Base-by-base conservation (phyloP, 2,797 vertebrate genomes). In the Macrochelys suwanniensis region DNA sequence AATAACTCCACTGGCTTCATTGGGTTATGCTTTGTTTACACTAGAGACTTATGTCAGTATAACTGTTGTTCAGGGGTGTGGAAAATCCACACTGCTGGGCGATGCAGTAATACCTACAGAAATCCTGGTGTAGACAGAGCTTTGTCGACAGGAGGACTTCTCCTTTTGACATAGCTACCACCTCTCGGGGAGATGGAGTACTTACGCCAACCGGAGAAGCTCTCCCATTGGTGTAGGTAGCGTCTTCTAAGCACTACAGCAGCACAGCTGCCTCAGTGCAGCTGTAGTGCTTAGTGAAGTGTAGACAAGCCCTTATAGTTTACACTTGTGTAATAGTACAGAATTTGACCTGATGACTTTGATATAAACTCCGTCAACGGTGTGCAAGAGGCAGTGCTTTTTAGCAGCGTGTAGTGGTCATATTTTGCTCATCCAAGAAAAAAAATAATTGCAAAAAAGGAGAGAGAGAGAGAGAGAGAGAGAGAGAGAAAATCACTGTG, bases 341-440 rank as follows among this genome's bases (percentile, higher is more conserved):
- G 42, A 85, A 82, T 87, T 84, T 87, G 6, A 85, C 51, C 26
- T 47, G 17, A 53, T 90, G 91, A 74, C 51, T 80, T 93, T 84
- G 5, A 57, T n/a, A 88, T 89, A 87, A 89, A 89, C 33, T 86
- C 61, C n/a, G 10, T 53, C 3, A 1, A 23, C 91, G 80, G 61
- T 84, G 85, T 11, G 89, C 84, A 87, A 11, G 15, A 94, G 53
- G 90, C 2, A 47, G 12, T 77, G 9, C 6, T 5, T n/a, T 84
- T 92, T 57, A 82, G 77, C 21, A 86, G 4, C 31, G 31, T 82
- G 11, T 93, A 51, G 2, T 53, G 77, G 23, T 25, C 89, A n/a
- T 0, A 17, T 74, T 90, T 93, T 82, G 3, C 4, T 74, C 57
- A 50, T 7, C 1, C 4, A 81, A 4, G n/a, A 80, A 87, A 82